phyloP scores from a whole-genome alignment of 2,113 vertebrate genomes.

The Calyptommatus sinebrachiatus region DNA sequence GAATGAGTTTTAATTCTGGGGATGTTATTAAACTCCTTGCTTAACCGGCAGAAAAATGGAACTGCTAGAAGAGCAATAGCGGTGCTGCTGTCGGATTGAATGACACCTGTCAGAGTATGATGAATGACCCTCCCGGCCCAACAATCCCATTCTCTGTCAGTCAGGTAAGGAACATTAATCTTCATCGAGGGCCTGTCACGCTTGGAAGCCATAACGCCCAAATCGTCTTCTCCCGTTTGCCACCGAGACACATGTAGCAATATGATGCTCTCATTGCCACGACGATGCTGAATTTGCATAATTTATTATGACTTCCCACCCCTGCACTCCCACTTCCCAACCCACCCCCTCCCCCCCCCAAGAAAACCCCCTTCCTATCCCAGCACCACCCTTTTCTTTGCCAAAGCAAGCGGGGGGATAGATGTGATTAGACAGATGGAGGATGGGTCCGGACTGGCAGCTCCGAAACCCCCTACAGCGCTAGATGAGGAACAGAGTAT shows the following conservation, averaged over 20 bases:
- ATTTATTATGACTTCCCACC: constrained; percentile 84
- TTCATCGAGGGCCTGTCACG: constrained; percentile 93
- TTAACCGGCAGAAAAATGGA: constrained; percentile 84
- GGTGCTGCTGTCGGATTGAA: constrained; percentile 82
- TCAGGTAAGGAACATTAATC: constrained; percentile 98
- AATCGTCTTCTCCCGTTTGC: constrained; percentile 67
- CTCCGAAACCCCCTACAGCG: constrained; percentile 70
- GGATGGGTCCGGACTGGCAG: constrained; percentile 83
- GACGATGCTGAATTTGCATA: constrained; percentile 80
- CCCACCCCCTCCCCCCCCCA: constrained; percentile 43
- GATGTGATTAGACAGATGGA: constrained; percentile 94
- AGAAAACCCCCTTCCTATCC: constrained; percentile 53
- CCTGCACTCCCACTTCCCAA: constrained; percentile 39
- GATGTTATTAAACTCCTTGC: constrained; percentile 92
- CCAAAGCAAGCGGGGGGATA: constrained; percentile 66
- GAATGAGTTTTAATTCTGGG: constrained; percentile 93
- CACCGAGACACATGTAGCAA: constrained; percentile 62
- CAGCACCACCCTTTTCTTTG: constrained; percentile 18
- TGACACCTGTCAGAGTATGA: constrained; percentile 99
- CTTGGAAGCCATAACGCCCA: constrained; percentile 73
- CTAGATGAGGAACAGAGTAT: constrained; percentile 76
- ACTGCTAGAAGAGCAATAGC: constrained; percentile 57
- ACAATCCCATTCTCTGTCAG: constrained; percentile 93
- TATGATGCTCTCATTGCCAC: constrained; percentile 74
- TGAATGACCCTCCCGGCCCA: constrained; percentile 96